Evolutionary conservation across 2,797 vertebrate genomes (phyloP), one percentile per base, ranked within the genome.

Genomic region (Fringilla coelebs): DNA sequence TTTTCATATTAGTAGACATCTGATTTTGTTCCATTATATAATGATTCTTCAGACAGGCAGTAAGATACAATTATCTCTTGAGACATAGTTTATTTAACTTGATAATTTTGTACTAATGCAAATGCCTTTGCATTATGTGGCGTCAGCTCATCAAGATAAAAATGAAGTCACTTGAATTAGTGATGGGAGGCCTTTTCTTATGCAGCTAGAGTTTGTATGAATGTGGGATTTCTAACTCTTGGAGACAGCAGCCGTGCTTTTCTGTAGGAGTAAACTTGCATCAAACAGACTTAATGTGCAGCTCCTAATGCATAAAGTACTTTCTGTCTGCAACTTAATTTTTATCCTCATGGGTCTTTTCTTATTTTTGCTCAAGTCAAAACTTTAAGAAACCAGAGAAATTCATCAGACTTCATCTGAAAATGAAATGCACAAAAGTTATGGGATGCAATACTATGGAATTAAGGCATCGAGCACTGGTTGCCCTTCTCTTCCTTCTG

Each of bases 11-110:
- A 93, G 94, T 62, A 93, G 89, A 60, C 88, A 85, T 85, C 51
- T 43, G 74, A 10, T 90, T 95, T 96, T 96, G 72, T 94, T 96
- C 74, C 92, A 45, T 84, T 96, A 91, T 93, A 89, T 95, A 97
- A 92, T 87, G 92, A 58, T 67, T 94, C 65, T 90, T 74, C 49
- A 81, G 63, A 65, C 67, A 73, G 74, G 14, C 71, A 32, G 11
- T 61, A 88, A 84, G 73, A 62, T 34, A 52, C 20, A 79, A 61
- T 61, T 79, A 77, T 67, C 58, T 88, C 65, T 63, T 82, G 61
- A 94, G 83, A 91, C 43, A 34, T 4, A 29, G 48, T 86, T 92
- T 85, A 63, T 84, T 96, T 96, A 60, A 78, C 46, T 63, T 78
- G 49, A 60, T 90, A 76, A 46, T 88, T 92, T 62, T 49, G 26